Conservation (phyloP, 2,797 vertebrate genomes). For the Dermochelys coriacea region DNA sequence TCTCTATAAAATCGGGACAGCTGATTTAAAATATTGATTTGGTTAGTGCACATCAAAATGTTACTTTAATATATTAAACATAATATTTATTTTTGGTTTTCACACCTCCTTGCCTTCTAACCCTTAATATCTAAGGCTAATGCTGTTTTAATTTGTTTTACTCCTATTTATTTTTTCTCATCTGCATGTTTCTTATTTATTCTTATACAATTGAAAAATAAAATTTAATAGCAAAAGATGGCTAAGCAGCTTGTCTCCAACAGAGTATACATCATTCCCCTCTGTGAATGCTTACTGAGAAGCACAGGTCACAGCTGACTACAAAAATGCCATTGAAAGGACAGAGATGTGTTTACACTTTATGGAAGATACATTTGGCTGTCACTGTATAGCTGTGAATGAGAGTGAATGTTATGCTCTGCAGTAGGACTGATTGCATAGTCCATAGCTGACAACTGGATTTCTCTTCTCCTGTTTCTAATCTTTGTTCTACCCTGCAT, state of each 20-base stretch:
- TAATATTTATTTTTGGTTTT: slow-evolving; percentile 68
- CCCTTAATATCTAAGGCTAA: slow-evolving; percentile 19
- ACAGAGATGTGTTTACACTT: neutral
- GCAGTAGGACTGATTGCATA: neutral
- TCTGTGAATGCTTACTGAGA: neutral
- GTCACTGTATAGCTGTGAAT: accelerated
- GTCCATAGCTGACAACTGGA: accelerated
- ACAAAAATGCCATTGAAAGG: neutral
- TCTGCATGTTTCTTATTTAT: slow-evolving; percentile 61
- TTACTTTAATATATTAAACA: slow-evolving; percentile 52
- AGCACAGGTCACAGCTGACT: neutral
- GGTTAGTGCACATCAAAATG: slow-evolving; percentile 50
- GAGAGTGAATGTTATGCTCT: accelerated
- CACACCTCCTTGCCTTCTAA: slow-evolving; percentile 69
- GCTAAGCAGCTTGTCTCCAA: neutral
- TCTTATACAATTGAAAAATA: slow-evolving; percentile 26
- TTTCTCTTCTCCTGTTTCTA: accelerated
- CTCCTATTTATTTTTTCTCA: slow-evolving; percentile 62
- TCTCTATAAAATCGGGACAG: too few species aligned
- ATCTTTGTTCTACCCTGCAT: neutral
- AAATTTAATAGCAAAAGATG: slow-evolving; percentile 24
- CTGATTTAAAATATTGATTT: slow-evolving; percentile 54
- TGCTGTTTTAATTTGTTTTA: slow-evolving; percentile 44
- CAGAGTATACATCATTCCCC: neutral
- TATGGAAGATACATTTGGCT: neutral